Evolutionary conservation across 2,888 invertebrate species (phyloP).

Genomic region (Eutolmus rufibarbis): DNA sequence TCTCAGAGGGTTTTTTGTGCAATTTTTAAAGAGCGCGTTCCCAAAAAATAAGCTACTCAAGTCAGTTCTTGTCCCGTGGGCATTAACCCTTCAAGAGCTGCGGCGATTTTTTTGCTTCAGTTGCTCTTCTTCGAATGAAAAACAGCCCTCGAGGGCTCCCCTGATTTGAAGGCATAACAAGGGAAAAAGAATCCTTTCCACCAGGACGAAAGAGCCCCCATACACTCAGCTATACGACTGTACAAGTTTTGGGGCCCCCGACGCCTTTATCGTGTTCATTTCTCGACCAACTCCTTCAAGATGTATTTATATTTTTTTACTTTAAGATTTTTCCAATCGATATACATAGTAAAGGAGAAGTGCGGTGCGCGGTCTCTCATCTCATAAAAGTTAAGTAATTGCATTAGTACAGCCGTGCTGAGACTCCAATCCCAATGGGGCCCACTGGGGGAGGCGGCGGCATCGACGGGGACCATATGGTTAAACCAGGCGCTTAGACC

Average conservation of each 20-base stretch:
- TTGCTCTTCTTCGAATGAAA: slow-evolving; percentile 21
- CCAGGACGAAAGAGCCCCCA: not conserved
- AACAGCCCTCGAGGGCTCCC: not conserved
- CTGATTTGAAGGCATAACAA: slow-evolving; percentile 20
- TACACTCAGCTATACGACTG: not conserved
- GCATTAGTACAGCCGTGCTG: not conserved
- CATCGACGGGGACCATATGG: not conserved
- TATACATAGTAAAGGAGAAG: not conserved
- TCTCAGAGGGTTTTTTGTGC: not conserved
- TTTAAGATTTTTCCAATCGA: slow-evolving; percentile 17
- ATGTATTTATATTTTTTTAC: not conserved
- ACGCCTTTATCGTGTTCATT: not conserved
- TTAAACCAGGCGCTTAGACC: not conserved
- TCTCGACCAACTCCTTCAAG: not conserved
- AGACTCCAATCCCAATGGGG: not conserved
- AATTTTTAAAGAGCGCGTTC: not conserved
- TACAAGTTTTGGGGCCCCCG: not conserved
- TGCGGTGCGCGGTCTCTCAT: not conserved
- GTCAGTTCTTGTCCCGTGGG: slow-evolving; percentile 3
- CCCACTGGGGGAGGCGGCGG: not conserved
- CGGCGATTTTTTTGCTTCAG: not conserved
- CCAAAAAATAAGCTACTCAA: not conserved
- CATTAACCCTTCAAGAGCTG: slow-evolving; percentile 20
- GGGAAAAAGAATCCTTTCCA: not conserved
- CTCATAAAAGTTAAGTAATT: slow-evolving; percentile 29